phyloP scores from a whole-genome alignment of 1,140 invertebrate genomes.

The Kradibia gibbosae region DNA sequence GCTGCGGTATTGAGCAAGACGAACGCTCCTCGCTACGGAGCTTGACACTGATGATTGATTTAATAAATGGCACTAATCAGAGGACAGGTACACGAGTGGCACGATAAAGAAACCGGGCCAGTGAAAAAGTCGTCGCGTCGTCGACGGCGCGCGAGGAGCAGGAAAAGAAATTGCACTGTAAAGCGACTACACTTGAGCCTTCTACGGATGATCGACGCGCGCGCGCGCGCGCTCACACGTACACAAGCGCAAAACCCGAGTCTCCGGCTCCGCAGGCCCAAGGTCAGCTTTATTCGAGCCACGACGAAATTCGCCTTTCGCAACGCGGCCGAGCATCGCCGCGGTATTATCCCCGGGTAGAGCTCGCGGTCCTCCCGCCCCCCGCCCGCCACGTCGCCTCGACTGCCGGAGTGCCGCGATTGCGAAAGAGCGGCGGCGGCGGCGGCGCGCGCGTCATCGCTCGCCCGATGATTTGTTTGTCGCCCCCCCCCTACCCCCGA shows the following conservation, averaged over 20 bases:
- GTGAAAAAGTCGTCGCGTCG: neutral
- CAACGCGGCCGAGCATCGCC: no score
- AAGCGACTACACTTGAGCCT: slow-evolving; percentile 3
- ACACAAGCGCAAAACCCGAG: no score
- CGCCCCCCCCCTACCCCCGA: no score
- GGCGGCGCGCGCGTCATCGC: neutral
- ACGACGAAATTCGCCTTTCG: neutral
- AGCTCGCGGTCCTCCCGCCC: no score
- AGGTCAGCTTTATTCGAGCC: neutral
- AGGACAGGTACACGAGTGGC: neutral
- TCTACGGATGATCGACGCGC: neutral
- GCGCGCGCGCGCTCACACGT: no score
- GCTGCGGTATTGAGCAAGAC: slow-evolving; percentile 30
- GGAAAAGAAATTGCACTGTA: slow-evolving; percentile 18
- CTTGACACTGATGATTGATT: slow-evolving; percentile 33
- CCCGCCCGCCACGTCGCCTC: neutral
- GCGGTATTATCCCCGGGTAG: no score
- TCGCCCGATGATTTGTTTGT: no score
- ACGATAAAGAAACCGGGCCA: neutral
- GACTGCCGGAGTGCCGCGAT: neutral
- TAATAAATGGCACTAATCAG: slow-evolving; percentile 39
- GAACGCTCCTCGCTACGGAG: neutral
- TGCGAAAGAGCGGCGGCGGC: no score
- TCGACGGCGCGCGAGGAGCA: neutral
- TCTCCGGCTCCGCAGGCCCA: no score